Evolutionary conservation across 2,113 vertebrate genomes (phyloP).

Genomic region (Macroglossus sobrinus): DNA sequence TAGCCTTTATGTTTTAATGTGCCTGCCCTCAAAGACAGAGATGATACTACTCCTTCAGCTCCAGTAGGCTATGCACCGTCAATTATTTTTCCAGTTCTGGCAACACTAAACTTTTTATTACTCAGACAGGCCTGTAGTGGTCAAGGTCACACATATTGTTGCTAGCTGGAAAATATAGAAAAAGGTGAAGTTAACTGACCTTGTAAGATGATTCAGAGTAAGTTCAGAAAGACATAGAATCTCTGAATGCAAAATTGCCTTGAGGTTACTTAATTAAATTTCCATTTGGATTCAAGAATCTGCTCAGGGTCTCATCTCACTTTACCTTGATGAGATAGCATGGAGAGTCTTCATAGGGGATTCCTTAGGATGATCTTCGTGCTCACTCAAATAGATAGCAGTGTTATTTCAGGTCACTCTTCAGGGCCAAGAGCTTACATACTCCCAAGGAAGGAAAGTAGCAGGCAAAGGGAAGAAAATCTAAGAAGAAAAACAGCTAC

Average conservation of each 20-base stretch:
- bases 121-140: background rate
- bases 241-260: background rate
- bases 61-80: background rate
- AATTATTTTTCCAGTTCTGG: conserved; percentile 23
- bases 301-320: background rate
- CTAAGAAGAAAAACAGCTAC: background rate
- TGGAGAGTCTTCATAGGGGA: background rate
- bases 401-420: background rate
- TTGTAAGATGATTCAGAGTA: conserved; percentile 28
- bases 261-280: background rate
- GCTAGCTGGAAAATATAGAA: background rate
- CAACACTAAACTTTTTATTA: background rate
- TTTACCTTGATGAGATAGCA: background rate
- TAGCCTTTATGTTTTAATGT: conserved; percentile 60
- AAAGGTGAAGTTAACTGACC: conserved; percentile 22
- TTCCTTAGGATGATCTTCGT: background rate
- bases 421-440: background rate
- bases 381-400: background rate
- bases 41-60: conserved; percentile 34
- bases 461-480: background rate
- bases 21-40: conserved; percentile 41
- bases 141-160: conserved; percentile 52
- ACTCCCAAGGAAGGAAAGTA: background rate
- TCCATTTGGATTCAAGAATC: background rate
- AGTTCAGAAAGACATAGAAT: conserved; percentile 8